A percentile compares a stretch with the other conserved stretches of the same genome.
These are phyloP conservation scores for Ichneumon xanthorius DNA, from an alignment of 2,888 invertebrate species.

Conservation along the genomic window DNA sequence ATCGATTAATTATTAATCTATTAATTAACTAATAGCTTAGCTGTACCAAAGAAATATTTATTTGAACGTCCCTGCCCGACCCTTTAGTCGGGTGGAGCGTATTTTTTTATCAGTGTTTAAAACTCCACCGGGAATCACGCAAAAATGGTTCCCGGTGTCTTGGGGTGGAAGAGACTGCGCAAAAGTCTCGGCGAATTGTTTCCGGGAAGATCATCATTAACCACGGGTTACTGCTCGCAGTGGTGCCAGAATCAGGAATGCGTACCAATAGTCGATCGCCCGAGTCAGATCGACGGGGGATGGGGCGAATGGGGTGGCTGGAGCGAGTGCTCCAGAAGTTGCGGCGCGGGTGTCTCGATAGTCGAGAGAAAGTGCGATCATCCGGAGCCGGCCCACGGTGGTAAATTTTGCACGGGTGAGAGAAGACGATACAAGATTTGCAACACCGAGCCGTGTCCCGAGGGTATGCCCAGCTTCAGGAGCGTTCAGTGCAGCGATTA, in stretches of 20 bases:
- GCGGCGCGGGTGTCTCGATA: conserved; percentile 88
- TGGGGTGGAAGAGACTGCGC: too few species aligned
- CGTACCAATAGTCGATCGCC: conserved; percentile 87
- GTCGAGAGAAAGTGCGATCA: conserved; percentile 88
- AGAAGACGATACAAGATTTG: conserved; percentile 91
- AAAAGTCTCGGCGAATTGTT: too few species aligned
- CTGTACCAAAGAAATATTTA: too few species aligned
- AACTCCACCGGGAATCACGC: too few species aligned
- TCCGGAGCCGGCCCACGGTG: conserved; percentile 88
- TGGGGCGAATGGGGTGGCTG: conserved; percentile 89
- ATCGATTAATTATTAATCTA: too few species aligned
- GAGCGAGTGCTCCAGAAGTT: conserved; percentile 87
- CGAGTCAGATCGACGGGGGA: conserved; percentile 88
- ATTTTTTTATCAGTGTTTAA: too few species aligned
- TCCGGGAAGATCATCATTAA: conserved; percentile 35
- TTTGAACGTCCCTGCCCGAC: too few species aligned
- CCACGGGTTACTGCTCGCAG: conserved; percentile 81
- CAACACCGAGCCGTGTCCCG: conserved; percentile 89
- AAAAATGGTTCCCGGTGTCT: too few species aligned
- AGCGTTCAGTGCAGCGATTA: conserved; percentile 85
- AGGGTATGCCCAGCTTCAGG: conserved; percentile 84
- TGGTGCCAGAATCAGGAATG: conserved; percentile 89
- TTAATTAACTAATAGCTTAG: too few species aligned
- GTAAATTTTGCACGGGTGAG: conserved; percentile 88
- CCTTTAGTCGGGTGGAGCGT: too few species aligned